phyloP scores from a whole-genome alignment of 2,888 invertebrate species.

The Chalcis sispes region DNA sequence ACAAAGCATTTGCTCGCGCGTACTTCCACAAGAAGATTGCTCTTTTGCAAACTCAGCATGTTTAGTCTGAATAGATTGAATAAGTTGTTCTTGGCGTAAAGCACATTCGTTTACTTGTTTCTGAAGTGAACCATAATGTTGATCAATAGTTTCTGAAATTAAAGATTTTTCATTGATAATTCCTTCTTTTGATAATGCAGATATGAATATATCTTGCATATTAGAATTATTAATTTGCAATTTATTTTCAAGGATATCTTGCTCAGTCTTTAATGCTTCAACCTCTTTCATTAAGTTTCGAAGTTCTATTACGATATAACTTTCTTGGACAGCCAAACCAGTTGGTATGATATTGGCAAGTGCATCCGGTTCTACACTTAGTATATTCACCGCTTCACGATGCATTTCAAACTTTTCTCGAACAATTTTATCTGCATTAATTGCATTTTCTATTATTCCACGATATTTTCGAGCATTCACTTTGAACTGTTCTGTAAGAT shows the following conservation, averaged over 20 bases:
- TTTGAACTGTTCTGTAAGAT: conserved; percentile 92
- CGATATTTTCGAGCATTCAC: conserved; percentile 95
- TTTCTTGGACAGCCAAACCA: conserved; percentile 79
- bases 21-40: conserved; percentile 75
- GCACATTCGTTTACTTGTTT: conserved; percentile 87
- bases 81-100: conserved; percentile 83
- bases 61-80: conserved; percentile 79
- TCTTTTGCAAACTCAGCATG: conserved; percentile 79
- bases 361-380: conserved; percentile 85
- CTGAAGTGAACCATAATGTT: conserved; percentile 86
- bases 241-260: conserved; percentile 92
- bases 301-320: conserved; percentile 82
- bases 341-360: conserved; percentile 85
- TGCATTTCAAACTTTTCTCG: conserved; percentile 90
- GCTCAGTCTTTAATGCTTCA: conserved; percentile 90
- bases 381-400: conserved; percentile 86
- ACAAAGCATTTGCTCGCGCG: conserved; percentile 88
- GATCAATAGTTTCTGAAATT: conserved; percentile 84
- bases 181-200: conserved; percentile 86
- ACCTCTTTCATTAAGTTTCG: conserved; percentile 87
- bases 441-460: conserved; percentile 93
- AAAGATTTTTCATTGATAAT: conserved; percentile 87
- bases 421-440: conserved; percentile 84
- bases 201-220: conserved; percentile 88
- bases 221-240: conserved; percentile 87